Percentiles rank a stretch among this genome's conserved stretches.
Conservation (phyloP, 2,888 invertebrate species). For the Ophion slaviceki region DNA sequence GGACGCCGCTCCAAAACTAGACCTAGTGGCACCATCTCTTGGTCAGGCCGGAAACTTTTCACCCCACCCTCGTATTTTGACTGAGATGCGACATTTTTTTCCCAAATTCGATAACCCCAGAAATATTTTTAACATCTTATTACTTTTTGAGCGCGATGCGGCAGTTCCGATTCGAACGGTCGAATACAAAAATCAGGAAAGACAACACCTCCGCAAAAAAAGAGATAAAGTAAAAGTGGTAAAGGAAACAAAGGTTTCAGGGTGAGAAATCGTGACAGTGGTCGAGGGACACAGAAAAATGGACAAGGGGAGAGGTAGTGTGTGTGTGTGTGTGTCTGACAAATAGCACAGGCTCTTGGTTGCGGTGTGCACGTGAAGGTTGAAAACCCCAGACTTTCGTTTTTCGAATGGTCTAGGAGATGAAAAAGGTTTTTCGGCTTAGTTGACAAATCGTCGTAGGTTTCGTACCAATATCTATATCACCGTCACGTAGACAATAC, state of each 20-base stretch:
- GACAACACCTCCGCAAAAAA: constrained; percentile 12
- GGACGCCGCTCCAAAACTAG: too few relatives aligned
- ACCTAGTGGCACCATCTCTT: too few relatives aligned
- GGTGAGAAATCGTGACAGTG: constrained; percentile 47
- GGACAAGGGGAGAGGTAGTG: too few relatives aligned
- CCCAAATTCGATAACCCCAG: too few relatives aligned
- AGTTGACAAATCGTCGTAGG: constrained; percentile 47
- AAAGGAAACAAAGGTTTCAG: not conserved
- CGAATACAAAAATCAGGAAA: constrained; percentile 4
- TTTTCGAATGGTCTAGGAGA: not conserved
- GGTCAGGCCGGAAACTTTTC: too few relatives aligned
- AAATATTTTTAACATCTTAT: too few relatives aligned
- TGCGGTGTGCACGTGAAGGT: not conserved
- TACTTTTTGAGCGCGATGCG: too few relatives aligned
- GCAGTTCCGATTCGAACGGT: constrained; percentile 20
- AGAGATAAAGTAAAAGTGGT: constrained; percentile 15
- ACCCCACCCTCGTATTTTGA: too few relatives aligned
- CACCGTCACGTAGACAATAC: not conserved
- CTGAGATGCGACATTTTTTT: too few relatives aligned
- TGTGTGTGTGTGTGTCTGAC: constrained; percentile 3
- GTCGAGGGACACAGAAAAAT: constrained; percentile 14
- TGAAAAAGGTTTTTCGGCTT: constrained; percentile 31
- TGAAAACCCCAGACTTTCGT: constrained; percentile 6
- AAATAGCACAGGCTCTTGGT: constrained; percentile 45
- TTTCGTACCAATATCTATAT: constrained; percentile 29